Conservation (phyloP, 2,888 invertebrate species). For the Lepidocyrtinus sp. region DNA sequence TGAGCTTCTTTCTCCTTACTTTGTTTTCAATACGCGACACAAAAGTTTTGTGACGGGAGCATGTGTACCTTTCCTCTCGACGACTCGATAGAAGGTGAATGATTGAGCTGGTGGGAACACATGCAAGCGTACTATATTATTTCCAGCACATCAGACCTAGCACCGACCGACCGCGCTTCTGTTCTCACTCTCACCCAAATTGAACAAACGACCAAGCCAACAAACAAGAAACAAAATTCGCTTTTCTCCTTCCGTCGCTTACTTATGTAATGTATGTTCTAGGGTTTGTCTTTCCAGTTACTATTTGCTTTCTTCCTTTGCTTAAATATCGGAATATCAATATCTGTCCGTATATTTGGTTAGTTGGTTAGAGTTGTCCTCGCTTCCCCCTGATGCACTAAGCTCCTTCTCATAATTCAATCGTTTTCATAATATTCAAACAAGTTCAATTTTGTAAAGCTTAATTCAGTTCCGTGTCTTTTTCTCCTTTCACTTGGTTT, state of each 20-base stretch:
- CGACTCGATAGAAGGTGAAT: background rate
- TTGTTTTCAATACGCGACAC: background rate
- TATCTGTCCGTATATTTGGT: too few relatives aligned
- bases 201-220: background rate
- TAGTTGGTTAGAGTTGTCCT: background rate
- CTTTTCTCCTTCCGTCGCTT: background rate
- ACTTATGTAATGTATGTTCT: background rate
- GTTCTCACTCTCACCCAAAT: constrained; percentile 2
- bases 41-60: background rate
- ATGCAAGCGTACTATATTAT: constrained; percentile 7
- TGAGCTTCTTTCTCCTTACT: too few relatives aligned
- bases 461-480: too few relatives aligned
- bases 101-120: background rate
- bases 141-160: constrained; percentile 6
- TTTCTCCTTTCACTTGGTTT: background rate
- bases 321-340: background rate
- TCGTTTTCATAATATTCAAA: background rate
- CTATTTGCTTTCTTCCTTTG: background rate
- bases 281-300: background rate
- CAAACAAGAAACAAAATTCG: background rate
- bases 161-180: background rate
- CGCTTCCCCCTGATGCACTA: background rate
- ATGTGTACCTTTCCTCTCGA: background rate
- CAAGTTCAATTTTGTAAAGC: constrained; percentile 1
- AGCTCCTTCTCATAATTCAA: background rate